Evolutionary conservation across 2,113 vertebrate genomes (phyloP).

Genomic region (Microcebus tavaratra): DNA sequence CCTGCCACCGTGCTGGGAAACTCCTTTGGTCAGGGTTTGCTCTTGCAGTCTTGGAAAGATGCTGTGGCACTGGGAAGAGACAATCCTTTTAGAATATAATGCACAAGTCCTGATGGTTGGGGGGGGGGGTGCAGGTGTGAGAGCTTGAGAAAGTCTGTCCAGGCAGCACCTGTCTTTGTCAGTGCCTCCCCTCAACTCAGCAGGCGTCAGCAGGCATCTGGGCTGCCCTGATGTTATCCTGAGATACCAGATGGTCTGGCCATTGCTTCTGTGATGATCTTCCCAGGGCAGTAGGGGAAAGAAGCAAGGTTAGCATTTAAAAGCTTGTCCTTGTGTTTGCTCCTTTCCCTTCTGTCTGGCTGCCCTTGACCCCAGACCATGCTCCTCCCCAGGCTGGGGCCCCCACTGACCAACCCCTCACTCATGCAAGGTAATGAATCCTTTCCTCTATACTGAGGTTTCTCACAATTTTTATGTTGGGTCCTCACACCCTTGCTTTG

Average conservation of each 20-base stretch:
- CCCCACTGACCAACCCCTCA: not conserved
- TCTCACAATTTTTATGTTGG: not conserved
- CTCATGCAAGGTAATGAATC: not conserved
- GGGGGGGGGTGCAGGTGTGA: not conserved
- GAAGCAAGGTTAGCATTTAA: not conserved
- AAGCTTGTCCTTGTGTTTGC: not conserved
- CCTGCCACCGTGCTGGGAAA: not conserved
- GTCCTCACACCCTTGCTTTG: not conserved
- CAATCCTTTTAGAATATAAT: not conserved
- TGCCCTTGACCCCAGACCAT: not conserved
- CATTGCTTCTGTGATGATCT: not conserved
- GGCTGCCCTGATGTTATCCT: not conserved
- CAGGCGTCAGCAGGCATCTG: not conserved
- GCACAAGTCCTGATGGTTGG: not conserved
- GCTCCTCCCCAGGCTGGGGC: not conserved
- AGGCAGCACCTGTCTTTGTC: not conserved
- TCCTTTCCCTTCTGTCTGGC: not conserved
- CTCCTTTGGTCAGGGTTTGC: not conserved
- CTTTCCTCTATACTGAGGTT: fast-evolving
- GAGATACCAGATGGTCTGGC: not conserved
- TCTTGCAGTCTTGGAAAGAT: not conserved
- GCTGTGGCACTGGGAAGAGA: not conserved
- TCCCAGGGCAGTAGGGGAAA: not conserved
- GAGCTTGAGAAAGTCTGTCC: not conserved
- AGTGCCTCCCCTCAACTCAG: not conserved